A percentile compares a stretch with the other conserved stretches of the same genome.
Evolutionary conservation across 2,113 vertebrate genomes (phyloP).

Genomic region (Alexandromys fortis): DNA sequence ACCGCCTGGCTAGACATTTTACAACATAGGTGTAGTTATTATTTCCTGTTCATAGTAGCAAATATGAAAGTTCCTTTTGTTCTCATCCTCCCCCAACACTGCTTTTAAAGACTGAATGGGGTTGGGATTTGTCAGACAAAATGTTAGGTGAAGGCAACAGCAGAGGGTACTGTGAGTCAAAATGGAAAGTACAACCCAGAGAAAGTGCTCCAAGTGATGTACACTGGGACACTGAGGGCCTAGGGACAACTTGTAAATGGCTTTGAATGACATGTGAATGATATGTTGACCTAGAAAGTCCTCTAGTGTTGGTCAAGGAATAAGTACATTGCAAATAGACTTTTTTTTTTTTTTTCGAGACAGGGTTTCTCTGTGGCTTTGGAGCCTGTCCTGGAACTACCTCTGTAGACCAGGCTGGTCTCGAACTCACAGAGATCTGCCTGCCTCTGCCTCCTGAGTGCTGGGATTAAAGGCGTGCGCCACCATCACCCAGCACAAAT

Average conservation of each 20-base stretch:
- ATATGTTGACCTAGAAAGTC: background rate
- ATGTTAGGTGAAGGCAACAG: background rate
- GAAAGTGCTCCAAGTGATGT: background rate
- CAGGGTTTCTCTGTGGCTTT: too few relatives aligned
- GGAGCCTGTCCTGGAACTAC: too few relatives aligned
- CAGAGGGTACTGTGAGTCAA: background rate
- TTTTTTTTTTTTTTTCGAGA: background rate
- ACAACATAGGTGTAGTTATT: background rate
- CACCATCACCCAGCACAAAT: background rate
- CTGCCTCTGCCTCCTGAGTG: too few relatives aligned
- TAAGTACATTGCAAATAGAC: background rate
- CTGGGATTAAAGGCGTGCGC: too few relatives aligned
- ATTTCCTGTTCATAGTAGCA: background rate
- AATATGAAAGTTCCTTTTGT: background rate
- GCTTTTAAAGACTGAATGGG: background rate
- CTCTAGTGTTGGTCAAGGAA: background rate
- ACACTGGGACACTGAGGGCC: background rate
- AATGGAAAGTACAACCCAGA: background rate
- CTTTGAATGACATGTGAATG: conserved; percentile 7
- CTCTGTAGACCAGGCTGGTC: too few relatives aligned
- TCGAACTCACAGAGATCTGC: too few relatives aligned
- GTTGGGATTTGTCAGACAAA: conserved; percentile 20
- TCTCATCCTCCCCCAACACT: background rate
- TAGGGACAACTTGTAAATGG: background rate
- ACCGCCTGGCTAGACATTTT: background rate